Evolutionary conservation across 2,888 invertebrate genomes (phyloP).

Genomic region (Elegia similella): DNA sequence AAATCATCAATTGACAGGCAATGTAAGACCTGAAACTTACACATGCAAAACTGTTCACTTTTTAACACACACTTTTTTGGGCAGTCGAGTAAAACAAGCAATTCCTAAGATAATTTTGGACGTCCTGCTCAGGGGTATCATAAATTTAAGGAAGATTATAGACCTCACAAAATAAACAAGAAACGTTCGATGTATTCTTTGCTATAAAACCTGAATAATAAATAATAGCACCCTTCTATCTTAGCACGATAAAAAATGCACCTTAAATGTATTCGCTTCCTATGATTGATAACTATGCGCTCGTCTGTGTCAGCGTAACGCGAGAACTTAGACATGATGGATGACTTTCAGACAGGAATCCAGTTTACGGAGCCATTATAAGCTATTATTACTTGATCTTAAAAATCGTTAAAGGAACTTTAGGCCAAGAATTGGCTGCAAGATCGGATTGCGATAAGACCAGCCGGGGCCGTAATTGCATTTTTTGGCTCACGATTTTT

Average conservation of each 20-base stretch:
- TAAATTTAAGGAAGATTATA: no score
- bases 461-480: background rate
- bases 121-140: no score
- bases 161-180: no score
- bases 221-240: no score
- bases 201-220: no score
- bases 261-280: background rate
- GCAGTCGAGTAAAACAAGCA: no score
- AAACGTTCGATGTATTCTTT: no score
- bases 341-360: background rate
- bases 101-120: no score
- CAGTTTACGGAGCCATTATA: slow-evolving; percentile 6
- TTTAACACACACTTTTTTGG: no score
- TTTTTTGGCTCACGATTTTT: background rate
- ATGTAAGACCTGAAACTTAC: no score
- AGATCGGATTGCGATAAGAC: background rate
- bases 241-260: slow-evolving; percentile 3
- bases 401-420: slow-evolving; percentile 1
- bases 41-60: no score
- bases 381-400: slow-evolving; percentile 1
- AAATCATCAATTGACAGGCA: no score
- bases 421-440: background rate
- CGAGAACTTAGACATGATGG: slow-evolving; percentile 6
- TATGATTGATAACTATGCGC: slow-evolving; percentile 12
- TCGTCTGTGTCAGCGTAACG: slow-evolving; percentile 11